Base-by-base conservation (phyloP, 2,113 vertebrate genomes). In the Oceanodroma tethys region DNA sequence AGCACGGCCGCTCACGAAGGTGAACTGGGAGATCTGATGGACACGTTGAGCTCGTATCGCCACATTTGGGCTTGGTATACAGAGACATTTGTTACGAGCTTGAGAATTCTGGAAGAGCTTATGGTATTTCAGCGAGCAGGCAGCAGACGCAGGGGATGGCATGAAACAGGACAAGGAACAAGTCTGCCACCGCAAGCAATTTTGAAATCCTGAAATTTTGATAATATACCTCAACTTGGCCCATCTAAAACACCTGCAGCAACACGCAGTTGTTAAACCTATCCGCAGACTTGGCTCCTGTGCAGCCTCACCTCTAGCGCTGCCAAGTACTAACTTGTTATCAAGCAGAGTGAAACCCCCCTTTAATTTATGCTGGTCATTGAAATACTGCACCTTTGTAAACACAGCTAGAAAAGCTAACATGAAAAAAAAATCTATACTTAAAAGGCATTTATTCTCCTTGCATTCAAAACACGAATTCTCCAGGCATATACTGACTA, bases 1-100 rank as follows among this genome's bases (percentile, higher is more conserved):
- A 85, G 23, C 2, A 0, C 0, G 4, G 40, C 36, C 2, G 0
- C 40, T 53, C 10, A 10, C 3, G 2, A 21, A 10, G 50, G 26
- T 23, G 55, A 73, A 29, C 50, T 11, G 20, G n/a, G 70, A 27
- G 53, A 30, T 7, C 38, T 9, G 11, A 21, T 15, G 47, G 76
- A 36, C 40, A 18, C 3, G 1, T 8, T 14, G n/a, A 85, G 34
- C 55, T 50, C 13, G 1, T 16, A 16, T 10, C 10, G 1, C 9
- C 17, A 0, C 16, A 1, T 4, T 3, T 30, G 45, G 66, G 12
- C 26, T 58, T 14, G 14, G 38, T 3, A 21, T 11, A 11, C 6
- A 13, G 36, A 60, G 11, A n/a, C 2, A 6, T 17, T 42, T 16
- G 2, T 14, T 21, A 17, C 0, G 20, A 63, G 36, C 2, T 78